Evolutionary conservation across 1,140 invertebrate genomes (phyloP).

Genomic region (Bilobella aurantiaca): DNA sequence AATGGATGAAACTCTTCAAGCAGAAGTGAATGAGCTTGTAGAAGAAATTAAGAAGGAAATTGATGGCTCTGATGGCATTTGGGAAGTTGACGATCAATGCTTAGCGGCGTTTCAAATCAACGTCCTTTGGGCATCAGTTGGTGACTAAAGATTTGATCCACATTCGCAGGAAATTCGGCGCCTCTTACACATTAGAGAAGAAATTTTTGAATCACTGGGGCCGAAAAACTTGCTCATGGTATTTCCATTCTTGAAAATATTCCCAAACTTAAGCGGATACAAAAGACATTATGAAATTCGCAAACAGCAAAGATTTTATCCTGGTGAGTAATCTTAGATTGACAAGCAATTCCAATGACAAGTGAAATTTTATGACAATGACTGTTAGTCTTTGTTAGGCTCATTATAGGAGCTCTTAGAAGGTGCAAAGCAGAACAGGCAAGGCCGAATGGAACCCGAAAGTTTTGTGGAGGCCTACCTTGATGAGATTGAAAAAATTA

Average conservation of each 20-base stretch:
- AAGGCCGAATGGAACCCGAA: background rate
- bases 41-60: background rate
- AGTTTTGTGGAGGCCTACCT: slow-evolving; percentile 62
- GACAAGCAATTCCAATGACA: no score
- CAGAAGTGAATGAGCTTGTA: slow-evolving; percentile 10
- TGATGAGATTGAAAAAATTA: slow-evolving; percentile 24
- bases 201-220: slow-evolving; percentile 5
- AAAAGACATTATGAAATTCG: background rate
- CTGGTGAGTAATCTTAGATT: no score
- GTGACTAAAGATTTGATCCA: slow-evolving; percentile 52
- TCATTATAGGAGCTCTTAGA: background rate
- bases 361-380: no score
- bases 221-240: slow-evolving; percentile 3
- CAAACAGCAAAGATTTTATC: slow-evolving; percentile 52
- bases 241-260: slow-evolving; percentile 15
- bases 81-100: background rate
- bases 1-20: slow-evolving; percentile 10
- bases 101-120: slow-evolving; percentile 9
- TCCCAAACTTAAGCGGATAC: background rate
- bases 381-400: no score
- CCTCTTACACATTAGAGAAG: slow-evolving; percentile 8
- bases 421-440: background rate
- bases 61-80: background rate
- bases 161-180: slow-evolving; percentile 31
- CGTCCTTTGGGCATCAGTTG: slow-evolving; percentile 73